Percentiles rank a stretch among this genome's conserved stretches.
phyloP scores from a whole-genome alignment of 2,888 invertebrate species.

The Melolontha melolontha region DNA sequence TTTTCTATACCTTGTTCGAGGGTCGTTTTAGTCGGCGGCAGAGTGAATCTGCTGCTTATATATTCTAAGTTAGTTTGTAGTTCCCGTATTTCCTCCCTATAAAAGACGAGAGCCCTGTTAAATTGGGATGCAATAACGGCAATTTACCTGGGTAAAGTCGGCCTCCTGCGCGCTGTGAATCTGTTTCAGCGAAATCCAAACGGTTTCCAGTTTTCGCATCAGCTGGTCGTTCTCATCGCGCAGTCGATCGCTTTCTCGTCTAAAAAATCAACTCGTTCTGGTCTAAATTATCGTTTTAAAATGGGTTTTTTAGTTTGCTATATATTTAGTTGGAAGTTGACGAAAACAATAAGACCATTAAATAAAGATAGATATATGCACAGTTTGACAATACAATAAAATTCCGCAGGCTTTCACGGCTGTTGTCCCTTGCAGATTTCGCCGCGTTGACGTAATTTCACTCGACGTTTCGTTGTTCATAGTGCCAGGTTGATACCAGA shows the following conservation, averaged over 20 bases:
- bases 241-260: slow-evolving; percentile 72
- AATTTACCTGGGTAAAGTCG: slow-evolving; percentile 54
- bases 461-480: no score
- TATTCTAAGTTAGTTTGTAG: slow-evolving; percentile 83
- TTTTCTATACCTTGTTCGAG: slow-evolving; percentile 56
- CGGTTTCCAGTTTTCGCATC: slow-evolving; percentile 71
- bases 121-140: slow-evolving; percentile 51
- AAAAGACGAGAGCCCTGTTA: slow-evolving; percentile 60
- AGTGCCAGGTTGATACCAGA: no score
- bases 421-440: no score
- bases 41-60: slow-evolving; percentile 67
- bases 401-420: no score
- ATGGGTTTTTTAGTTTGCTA: no score
- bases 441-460: no score
- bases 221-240: slow-evolving; percentile 73
- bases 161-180: slow-evolving; percentile 54
- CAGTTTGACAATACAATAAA: background rate
- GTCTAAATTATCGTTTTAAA: background rate
- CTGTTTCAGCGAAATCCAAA: slow-evolving; percentile 74
- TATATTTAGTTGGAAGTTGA: no score
- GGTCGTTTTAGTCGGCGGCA: slow-evolving; percentile 56
- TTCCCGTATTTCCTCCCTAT: slow-evolving; percentile 83
- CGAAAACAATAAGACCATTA: background rate
- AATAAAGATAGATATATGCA: background rate
- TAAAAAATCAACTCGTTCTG: slow-evolving; percentile 62